Evolutionary conservation across 2,113 vertebrate species (phyloP).

Genomic region (Benitochromis conjunctus): DNA sequence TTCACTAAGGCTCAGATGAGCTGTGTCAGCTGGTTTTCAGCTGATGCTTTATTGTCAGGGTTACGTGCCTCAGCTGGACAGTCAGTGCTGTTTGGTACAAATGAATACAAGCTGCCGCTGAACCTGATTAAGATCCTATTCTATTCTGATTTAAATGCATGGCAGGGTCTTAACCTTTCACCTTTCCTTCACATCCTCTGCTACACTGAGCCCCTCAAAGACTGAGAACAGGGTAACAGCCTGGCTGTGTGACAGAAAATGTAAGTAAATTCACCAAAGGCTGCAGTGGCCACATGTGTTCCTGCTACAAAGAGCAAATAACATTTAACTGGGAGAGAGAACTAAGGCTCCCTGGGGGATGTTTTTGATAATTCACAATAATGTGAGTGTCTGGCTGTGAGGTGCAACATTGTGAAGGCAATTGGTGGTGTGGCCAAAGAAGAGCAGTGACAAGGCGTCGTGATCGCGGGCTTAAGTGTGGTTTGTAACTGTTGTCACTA

Average conservation of each 20-base stretch:
- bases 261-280: not conserved
- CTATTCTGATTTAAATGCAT: slow-evolving; percentile 57
- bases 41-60: slow-evolving; percentile 23
- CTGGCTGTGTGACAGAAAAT: not conserved
- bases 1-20: not conserved
- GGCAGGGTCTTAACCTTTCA: slow-evolving; percentile 39
- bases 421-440: not conserved
- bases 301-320: not conserved
- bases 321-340: slow-evolving; percentile 13
- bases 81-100: slow-evolving; percentile 3
- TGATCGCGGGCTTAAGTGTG: not conserved
- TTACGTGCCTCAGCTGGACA: slow-evolving; percentile 50
- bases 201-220: not conserved
- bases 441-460: not conserved
- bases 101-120: slow-evolving; percentile 41
- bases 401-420: not conserved
- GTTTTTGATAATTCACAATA: not conserved
- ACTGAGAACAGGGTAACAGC: not conserved
- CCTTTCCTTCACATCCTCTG: slow-evolving; percentile 9
- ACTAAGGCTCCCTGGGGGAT: not conserved
- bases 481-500: slow-evolving; percentile 15
- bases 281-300: not conserved
- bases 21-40: slow-evolving; percentile 33
- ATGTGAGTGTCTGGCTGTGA: not conserved
- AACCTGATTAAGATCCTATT: slow-evolving; percentile 40